Evolutionary conservation across 2,888 invertebrate species (phyloP).

Genomic region (Sycophila texana): DNA sequence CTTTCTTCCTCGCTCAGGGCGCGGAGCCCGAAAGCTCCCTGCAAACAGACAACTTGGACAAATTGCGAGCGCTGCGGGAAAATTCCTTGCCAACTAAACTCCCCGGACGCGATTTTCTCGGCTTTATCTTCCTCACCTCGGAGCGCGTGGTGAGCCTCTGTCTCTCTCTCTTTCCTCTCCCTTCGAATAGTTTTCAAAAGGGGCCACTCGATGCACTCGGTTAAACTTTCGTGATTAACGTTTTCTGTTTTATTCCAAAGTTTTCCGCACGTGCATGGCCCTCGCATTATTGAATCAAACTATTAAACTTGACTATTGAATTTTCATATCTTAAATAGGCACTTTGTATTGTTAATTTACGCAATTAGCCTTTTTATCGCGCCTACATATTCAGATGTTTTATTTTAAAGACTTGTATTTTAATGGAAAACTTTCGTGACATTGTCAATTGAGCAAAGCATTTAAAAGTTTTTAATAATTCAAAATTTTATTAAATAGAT

Average conservation of each 20-base stretch:
- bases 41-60: constrained; percentile 61
- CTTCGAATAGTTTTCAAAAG: constrained; percentile 51
- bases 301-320: constrained; percentile 48
- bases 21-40: constrained; percentile 37
- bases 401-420: too few relatives aligned
- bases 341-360: constrained; percentile 31
- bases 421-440: too few relatives aligned
- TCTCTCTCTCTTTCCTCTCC: constrained; percentile 13
- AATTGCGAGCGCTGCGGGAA: constrained; percentile 59
- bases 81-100: constrained; percentile 61
- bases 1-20: background rate
- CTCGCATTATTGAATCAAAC: constrained; percentile 48
- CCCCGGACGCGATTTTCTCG: constrained; percentile 52
- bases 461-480: too few relatives aligned
- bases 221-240: constrained; percentile 55
- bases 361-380: constrained; percentile 4
- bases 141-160: background rate
- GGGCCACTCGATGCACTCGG: constrained; percentile 40
- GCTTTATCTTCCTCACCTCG: constrained; percentile 49
- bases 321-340: constrained; percentile 29
- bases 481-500: too few relatives aligned
- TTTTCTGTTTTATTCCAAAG: constrained; percentile 48
- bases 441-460: too few relatives aligned
- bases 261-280: background rate
- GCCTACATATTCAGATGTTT: background rate